phyloP scores from a whole-genome alignment of 2,888 invertebrate genomes.

The Stenolophus ochropezus region DNA sequence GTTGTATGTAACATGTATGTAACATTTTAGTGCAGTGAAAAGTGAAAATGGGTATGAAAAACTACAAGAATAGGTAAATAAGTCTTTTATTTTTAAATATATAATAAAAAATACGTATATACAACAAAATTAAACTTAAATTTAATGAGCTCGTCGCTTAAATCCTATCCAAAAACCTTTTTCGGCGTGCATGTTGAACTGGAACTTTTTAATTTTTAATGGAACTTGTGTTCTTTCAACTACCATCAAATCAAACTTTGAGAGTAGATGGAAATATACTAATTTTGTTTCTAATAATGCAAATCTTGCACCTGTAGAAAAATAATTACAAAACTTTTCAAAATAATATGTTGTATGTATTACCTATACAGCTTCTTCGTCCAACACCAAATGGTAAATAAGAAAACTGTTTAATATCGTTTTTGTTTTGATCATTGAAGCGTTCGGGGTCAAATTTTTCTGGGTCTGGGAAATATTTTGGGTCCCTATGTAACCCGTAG shows the following conservation, averaged over 20 bases:
- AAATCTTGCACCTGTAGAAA: constrained; percentile 66
- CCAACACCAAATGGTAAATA: constrained; percentile 55
- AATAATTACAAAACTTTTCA: too few relatives aligned
- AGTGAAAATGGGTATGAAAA: too few relatives aligned
- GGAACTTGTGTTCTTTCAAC: constrained; percentile 68
- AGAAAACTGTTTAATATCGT: constrained; percentile 45
- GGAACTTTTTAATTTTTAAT: constrained; percentile 63
- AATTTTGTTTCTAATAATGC: constrained; percentile 69
- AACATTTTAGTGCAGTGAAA: too few relatives aligned
- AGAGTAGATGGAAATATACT: constrained; percentile 67
- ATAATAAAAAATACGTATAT: too few relatives aligned
- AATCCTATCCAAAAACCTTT: constrained; percentile 68
- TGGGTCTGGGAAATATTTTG: constrained; percentile 67
- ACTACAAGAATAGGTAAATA: too few relatives aligned
- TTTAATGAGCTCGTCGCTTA: constrained; percentile 63
- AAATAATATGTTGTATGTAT: neutral
- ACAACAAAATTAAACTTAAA: too few relatives aligned
- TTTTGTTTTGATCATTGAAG: constrained; percentile 63
- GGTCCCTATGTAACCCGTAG: constrained; percentile 66
- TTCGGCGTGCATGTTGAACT: constrained; percentile 65
- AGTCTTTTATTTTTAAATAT: too few relatives aligned
- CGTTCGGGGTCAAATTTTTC: constrained; percentile 69
- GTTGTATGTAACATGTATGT: too few relatives aligned
- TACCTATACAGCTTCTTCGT: constrained; percentile 56
- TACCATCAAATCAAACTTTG: constrained; percentile 67